Evolutionary conservation across 2,797 vertebrate species (phyloP), one percentile per base, ranked within the genome.

Genomic region (Linurgus olivaceus): DNA sequence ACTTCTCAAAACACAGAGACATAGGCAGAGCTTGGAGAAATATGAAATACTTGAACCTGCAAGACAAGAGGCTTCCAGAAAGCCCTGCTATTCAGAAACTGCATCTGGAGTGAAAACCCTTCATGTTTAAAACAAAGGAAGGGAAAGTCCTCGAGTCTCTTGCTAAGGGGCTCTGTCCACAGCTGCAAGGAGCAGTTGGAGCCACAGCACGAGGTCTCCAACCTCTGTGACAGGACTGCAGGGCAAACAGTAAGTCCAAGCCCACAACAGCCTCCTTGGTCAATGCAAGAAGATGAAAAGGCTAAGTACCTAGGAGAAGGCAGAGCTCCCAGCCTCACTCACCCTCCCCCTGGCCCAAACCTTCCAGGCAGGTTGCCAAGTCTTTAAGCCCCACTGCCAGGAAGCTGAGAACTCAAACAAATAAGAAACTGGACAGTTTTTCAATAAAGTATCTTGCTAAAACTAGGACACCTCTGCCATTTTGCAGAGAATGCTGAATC

Each of bases 141-240:
- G 19, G 21, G 35, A 42, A 86, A 90, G 59, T 25, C 55, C 71
- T 73, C 4, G 5, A 55, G 38, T 26, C 40, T 77, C 40, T 58
- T 62, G 59, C 57, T 70, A 33, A 83, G 40, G 48, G 77, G 10
- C 31, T 29, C n/a, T 25, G 45, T 52, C 24, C 47, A 82, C 38
- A 85, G 47, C 35, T 72, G 28, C 47, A 70, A 57, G 79, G 51
- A 90, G 44, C 48, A 42, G 45, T 3, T 68, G 57, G 42, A 66
- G 51, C 11, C 2, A 1, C 2, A 4, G n/a, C 71, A 73, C 0
- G 0, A 67, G 24, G 10, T 9, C 19, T 63, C 35, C 31, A 48
- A 29, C 15, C 40, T 44, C 38, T 81, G 52, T 48, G 68, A 26
- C 13, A 75, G 65, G 12, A 80, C 0, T 65, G 45, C 85, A 79